These are phyloP conservation scores for Brotula barbata DNA, from an alignment of 2,797 vertebrate genomes.

Conservation along the genomic window DNA sequence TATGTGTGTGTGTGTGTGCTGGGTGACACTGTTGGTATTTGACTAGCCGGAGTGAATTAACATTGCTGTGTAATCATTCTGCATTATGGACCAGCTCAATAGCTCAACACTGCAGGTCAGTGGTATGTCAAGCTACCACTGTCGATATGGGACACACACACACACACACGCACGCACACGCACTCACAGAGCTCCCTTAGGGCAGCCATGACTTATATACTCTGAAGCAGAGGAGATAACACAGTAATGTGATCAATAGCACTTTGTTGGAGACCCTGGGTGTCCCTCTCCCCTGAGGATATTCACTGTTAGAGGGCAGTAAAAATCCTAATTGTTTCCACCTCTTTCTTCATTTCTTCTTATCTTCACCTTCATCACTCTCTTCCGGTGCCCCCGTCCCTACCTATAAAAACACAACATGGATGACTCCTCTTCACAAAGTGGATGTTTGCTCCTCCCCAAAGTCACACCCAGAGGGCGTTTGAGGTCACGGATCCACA, in stretches of 20 bases:
- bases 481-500: too few species aligned
- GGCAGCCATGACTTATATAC: constrained; percentile 62
- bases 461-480: too few species aligned
- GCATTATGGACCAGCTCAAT: constrained; percentile 64
- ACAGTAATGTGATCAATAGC: constrained; percentile 69
- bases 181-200: constrained; percentile 34
- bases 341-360: too few species aligned
- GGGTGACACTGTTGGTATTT: constrained; percentile 39
- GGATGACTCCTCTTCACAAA: too few species aligned
- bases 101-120: constrained; percentile 56
- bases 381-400: too few species aligned
- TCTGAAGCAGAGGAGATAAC: constrained; percentile 59
- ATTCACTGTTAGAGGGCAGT: too few species aligned
- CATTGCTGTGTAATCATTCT: constrained; percentile 64
- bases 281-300: constrained; percentile 53
- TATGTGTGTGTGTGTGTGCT: constrained; percentile 12
- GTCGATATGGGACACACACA: constrained; percentile 46
- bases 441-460: too few species aligned
- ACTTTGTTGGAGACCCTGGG: constrained; percentile 63
- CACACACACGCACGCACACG: too few species aligned
- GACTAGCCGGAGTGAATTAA: constrained; percentile 56
- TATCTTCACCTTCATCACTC: too few species aligned
- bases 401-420: too few species aligned
- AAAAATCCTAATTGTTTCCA: too few species aligned
- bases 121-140: constrained; percentile 34